Base-by-base conservation (phyloP, 2,888 invertebrate species). In the Macrophya alboannulata region DNA sequence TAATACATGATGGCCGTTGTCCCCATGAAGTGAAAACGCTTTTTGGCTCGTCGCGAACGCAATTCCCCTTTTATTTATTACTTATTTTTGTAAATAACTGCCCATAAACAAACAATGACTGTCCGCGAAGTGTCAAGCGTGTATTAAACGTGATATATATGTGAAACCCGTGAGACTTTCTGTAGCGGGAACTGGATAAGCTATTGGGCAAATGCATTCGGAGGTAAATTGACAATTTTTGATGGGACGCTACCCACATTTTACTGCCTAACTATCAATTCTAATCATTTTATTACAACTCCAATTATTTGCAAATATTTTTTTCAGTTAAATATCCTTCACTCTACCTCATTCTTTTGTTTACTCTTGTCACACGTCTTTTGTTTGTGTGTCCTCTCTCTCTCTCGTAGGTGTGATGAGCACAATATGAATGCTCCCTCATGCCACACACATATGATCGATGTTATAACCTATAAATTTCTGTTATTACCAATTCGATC, bases 1-100 rank as follows among this genome's bases (percentile, higher is more conserved):
- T 89, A 92, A 92, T 92, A 91, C 90, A 92, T 92, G 90, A 92
- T 92, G 92, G 92, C 92, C 92, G 92, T 92, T 91, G 91, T 91
- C 92, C 91, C 91, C 91, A 91, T 91, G 91, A 86, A 91, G 91
- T 91, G 90, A 92, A 83, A 92, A 92, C 92, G 92, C 92, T 83
- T 83, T 83, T 83, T 83, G 83, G 83, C 65, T 83, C 71, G 83
- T 83, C 45, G 83, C 51, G 68, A 83, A 83, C 83, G 71, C 48
- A 68, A 68, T 83, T 83, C 83, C 83, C 83, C 83, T 83, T 83
- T 83, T 71, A 83, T 83, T 83, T 83, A 83, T 83, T 83, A 83
- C 83, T 83, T 83, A 83, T 83, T 83, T 83, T 83, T 71, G 71
- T 83, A 83, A 83, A 83, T 71, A 83, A 83, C 83, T 17, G 71